Evolutionary conservation across 2,797 vertebrate genomes (phyloP).

Genomic region (Setipinna tenuifilis): DNA sequence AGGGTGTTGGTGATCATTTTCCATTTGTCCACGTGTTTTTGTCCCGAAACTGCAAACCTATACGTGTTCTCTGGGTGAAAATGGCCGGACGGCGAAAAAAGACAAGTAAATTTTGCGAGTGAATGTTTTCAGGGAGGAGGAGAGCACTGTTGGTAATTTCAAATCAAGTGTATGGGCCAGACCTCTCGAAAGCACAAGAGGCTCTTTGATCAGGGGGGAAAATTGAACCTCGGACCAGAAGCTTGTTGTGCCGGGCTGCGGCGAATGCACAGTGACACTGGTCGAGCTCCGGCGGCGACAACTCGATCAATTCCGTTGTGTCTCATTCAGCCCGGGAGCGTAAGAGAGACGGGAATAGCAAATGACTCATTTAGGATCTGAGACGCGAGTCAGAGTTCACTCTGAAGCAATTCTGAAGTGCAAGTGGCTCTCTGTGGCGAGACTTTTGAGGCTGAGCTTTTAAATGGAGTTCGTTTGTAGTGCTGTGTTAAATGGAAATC

Average conservation of each 20-base stretch:
- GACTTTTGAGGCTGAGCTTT: constrained; percentile 50
- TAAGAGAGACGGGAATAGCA: constrained; percentile 65
- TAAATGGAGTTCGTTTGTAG: constrained; percentile 66
- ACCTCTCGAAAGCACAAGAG: constrained; percentile 66
- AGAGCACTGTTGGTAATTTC: constrained; percentile 65
- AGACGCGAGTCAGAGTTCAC: constrained; percentile 51
- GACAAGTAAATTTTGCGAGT: constrained; percentile 24
- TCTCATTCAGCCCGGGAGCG: constrained; percentile 54
- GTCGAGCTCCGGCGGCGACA: constrained; percentile 45
- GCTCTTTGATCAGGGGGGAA: constrained; percentile 66
- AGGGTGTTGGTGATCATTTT: neutral
- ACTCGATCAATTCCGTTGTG: constrained; percentile 57
- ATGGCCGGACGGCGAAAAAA: neutral
- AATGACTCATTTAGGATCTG: constrained; percentile 65
- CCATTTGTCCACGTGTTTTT: neutral
- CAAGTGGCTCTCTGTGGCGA: constrained; percentile 54
- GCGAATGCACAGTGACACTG: constrained; percentile 66
- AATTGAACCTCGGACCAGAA: constrained; percentile 59
- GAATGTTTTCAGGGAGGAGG: constrained; percentile 60
- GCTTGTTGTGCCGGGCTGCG: constrained; percentile 60
- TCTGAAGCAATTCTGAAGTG: constrained; percentile 57
- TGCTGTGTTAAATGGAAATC: constrained; percentile 70
- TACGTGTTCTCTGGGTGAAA: neutral
- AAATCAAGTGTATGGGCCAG: constrained; percentile 66
- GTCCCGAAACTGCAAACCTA: neutral